Conservation (phyloP, 2,888 invertebrate genomes). For the Oxycera nigricornis region DNA sequence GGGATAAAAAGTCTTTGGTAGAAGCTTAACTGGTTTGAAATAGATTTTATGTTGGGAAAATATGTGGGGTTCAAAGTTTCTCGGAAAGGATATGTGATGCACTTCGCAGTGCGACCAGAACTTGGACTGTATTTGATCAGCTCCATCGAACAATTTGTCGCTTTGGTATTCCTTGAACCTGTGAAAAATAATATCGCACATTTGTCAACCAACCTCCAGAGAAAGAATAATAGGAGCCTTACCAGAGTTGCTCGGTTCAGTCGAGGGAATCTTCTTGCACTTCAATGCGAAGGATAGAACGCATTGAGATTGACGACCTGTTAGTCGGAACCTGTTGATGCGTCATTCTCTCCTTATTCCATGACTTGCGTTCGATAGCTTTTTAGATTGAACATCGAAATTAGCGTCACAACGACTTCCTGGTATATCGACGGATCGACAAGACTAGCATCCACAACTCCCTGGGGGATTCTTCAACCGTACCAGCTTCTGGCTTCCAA, state of each 20-base stretch:
- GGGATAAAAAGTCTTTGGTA: too few relatives aligned
- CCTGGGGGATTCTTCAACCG: constrained; percentile 52
- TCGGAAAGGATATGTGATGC: constrained; percentile 66
- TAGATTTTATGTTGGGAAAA: too few relatives aligned
- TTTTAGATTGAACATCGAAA: constrained; percentile 59
- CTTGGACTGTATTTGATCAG: constrained; percentile 63
- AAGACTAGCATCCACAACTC: constrained; percentile 86
- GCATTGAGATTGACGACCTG: constrained; percentile 78
- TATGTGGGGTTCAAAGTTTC: too few relatives aligned
- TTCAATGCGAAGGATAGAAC: constrained; percentile 71
- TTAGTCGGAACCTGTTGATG: constrained; percentile 81
- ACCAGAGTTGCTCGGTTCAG: constrained; percentile 57
- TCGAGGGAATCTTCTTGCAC: constrained; percentile 56
- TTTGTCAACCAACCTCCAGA: too few relatives aligned
- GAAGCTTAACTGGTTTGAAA: too few relatives aligned
- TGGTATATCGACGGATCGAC: constrained; percentile 77
- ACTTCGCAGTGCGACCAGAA: constrained; percentile 67
- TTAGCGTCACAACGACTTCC: constrained; percentile 66
- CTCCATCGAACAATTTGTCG: constrained; percentile 51
- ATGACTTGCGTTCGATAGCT: constrained; percentile 38
- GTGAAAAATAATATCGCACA: background rate
- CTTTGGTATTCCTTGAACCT: constrained; percentile 52
- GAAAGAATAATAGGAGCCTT: background rate
- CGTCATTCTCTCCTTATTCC: background rate
- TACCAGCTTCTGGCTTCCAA: constrained; percentile 65